Evolutionary conservation across 2,113 vertebrate species (phyloP), one percentile per base, ranked within the genome.

Genomic region (Scortum barcoo): DNA sequence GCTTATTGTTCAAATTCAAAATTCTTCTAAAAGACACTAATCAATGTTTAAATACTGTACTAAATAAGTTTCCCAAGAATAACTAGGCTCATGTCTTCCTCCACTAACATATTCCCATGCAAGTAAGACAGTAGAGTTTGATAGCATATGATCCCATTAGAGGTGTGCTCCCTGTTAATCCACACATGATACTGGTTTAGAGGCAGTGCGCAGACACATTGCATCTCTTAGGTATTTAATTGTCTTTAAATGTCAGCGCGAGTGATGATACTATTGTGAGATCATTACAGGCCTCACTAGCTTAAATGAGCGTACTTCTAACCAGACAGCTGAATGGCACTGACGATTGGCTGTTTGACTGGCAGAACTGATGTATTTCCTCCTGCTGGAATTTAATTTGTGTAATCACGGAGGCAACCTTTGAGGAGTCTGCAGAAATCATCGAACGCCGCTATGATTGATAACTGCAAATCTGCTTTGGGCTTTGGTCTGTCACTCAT

Each of bases 181-280:
- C 38, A 56, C 75, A 56, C 68, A 70, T 78, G 24, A 78, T 70
- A 50, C 83, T 72, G 82, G 58, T 86, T 86, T 65, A 54, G 30
- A 87, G 72, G 38, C 17, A 62, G 50, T 48, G 46, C 22, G 7
- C 63, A 80, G 68, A 82, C 63, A 72, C 82, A 78, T 73, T 71
- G 72, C 72, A 53, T 81, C 88, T 88, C 53, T 56, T 46, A 22
- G 90, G 91, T 91, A 84, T 94, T 92, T 94, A 88, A 94, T 91
- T 91, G 85, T 92, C 78, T 93, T 87, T 90, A 91, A 93, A 93
- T 94, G 91, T 89, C 93, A 86, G 78, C 51, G 20, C 63, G 63
- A 87, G 78, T 79, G 86, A 89, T 91, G 89, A 81, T 78, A 72
- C 86, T 86, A 78, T 84, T 84, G 74, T 88, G 82, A 85, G 78